Evolutionary conservation across 2,113 vertebrate species (phyloP).

Genomic region (Mixornis gularis): DNA sequence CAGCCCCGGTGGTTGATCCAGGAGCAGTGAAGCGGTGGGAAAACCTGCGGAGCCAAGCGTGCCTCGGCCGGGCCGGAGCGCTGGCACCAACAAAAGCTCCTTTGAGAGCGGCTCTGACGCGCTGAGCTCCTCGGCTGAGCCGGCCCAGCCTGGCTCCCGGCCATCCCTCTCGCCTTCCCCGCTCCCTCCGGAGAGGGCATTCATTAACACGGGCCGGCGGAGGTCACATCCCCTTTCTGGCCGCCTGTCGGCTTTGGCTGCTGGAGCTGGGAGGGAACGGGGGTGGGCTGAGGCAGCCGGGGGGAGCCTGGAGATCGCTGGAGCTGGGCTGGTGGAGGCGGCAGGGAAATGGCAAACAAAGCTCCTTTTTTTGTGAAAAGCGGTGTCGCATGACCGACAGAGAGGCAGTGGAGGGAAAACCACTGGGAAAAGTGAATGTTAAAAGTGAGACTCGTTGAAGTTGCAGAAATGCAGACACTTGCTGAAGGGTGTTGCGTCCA

Average conservation of each 20-base stretch:
- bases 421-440: not conserved
- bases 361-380: not conserved
- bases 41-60: not conserved
- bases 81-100: constrained; percentile 3
- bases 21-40: not conserved
- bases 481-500: not conserved
- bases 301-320: not conserved
- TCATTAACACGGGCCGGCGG: not conserved
- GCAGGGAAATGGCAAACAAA: constrained; percentile 3
- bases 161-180: constrained; percentile 57
- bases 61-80: rapidly evolving
- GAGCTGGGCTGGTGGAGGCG: not conserved
- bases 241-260: not conserved
- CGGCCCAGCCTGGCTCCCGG: not conserved
- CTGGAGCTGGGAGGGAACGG: not conserved
- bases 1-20: not conserved
- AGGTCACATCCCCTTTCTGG: not conserved
- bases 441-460: not conserved
- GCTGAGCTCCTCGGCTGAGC: not conserved
- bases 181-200: not conserved
- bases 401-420: not conserved
- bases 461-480: not conserved
- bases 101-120: not conserved
- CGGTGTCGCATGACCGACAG: not conserved
- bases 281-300: not conserved